Evolutionary conservation across 2,888 invertebrate genomes (phyloP).

Genomic region (Folsomia candida): DNA sequence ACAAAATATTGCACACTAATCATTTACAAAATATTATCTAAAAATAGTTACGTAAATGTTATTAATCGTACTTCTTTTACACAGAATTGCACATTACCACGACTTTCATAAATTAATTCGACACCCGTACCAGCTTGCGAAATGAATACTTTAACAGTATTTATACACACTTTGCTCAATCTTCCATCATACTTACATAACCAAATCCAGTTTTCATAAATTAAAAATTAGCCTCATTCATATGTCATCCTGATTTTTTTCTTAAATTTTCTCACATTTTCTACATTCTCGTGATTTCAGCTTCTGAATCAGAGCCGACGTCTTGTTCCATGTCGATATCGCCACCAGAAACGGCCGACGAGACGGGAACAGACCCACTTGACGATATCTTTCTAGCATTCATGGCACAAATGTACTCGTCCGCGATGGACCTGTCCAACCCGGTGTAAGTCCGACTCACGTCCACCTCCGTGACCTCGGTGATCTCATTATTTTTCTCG

Average conservation of each 20-base stretch:
- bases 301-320: conserved; percentile 20
- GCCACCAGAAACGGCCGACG: conserved; percentile 10
- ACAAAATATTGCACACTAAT: neutral
- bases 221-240: neutral
- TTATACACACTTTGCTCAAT: neutral
- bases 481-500: conserved; percentile 43
- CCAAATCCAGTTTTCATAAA: too few relatives aligned
- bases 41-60: too few relatives aligned
- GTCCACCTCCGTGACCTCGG: conserved; percentile 53
- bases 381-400: neutral
- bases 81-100: too few relatives aligned
- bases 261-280: neutral
- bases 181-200: too few relatives aligned
- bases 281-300: conserved; percentile 25
- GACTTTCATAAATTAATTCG: neutral
- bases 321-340: conserved; percentile 14
- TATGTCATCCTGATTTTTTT: too few relatives aligned
- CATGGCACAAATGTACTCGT: conserved; percentile 53
- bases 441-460: conserved; percentile 55
- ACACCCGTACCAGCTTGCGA: neutral
- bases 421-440: conserved; percentile 55
- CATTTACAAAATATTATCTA: too few relatives aligned
- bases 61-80: too few relatives aligned
- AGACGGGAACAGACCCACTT: neutral
- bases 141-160: neutral